Evolutionary conservation across 2,113 vertebrate species (phyloP), one percentile per base, ranked within the genome.

Genomic region (Erythrocercus mccallii): DNA sequence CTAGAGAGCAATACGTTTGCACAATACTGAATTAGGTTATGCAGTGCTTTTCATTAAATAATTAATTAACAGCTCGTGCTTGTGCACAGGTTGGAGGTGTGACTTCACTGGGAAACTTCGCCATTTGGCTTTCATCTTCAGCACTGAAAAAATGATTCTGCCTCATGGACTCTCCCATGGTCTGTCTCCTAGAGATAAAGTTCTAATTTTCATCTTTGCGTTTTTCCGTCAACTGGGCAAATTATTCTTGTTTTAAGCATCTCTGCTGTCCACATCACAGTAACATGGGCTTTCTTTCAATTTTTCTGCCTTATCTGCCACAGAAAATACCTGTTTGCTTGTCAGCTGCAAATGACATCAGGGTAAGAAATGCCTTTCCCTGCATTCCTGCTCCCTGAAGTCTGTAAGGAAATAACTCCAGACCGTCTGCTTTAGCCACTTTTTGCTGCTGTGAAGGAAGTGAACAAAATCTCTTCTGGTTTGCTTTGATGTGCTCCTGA

Each of bases 401-500:
- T 78, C 76, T 78, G 33, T 47, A 9, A 94, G 61, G 70, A 80
- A 92, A 48, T 35, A 70, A 50, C 24, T 90, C 24, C 91, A 53
- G 60, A n/a, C 66, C 86, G 65, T 81, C 78, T 91, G 70, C 68
- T 93, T 74, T 69, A 73, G 37, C 62, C 57, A 60, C 60, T 18
- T 44, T 22, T 8, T 62, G 70, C 81, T 74, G 2, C 73, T 86
- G 72, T 37, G 47, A 81, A 85, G 72, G 58, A 94, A 88, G 58
- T 11, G 66, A 92, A 65, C 28, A 81, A 57, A 95, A 92, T 71
- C 77, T 73, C 81, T 77, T 72, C 79, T 79, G 53, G 9, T 85
- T 68, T 73, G 85, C 86, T 97, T 97, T 95, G 83, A 91, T 92
- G 72, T 83, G 50, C 76, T 95, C 69, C 91, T 81, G 44, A 45